A percentile compares a stretch with the other conserved stretches of the same genome.
phyloP scores from a whole-genome alignment of 2,113 vertebrate species.

The Siniperca chuatsi region DNA sequence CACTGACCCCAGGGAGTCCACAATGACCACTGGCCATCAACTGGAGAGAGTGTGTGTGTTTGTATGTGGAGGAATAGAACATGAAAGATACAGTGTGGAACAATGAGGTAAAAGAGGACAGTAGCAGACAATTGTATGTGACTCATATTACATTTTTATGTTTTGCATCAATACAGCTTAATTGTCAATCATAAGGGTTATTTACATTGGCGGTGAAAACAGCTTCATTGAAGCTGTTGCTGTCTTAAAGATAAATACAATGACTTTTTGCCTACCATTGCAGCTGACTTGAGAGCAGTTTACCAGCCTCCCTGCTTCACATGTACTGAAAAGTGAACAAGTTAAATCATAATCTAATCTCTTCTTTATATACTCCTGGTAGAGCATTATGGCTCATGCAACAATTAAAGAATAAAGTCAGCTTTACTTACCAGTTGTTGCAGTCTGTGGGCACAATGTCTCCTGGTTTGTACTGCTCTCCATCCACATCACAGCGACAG shows the following conservation, averaged over 20 bases:
- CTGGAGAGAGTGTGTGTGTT: constrained; percentile 56
- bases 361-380: not conserved
- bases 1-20: constrained; percentile 93
- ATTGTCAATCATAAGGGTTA: not conserved
- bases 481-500: constrained; percentile 86
- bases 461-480: constrained; percentile 80
- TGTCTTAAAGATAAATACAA: not conserved
- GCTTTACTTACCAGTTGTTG: constrained; percentile 86
- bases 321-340: constrained; percentile 82
- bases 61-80: not conserved
- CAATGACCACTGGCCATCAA: constrained; percentile 84
- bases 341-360: not conserved
- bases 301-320: constrained; percentile 83
- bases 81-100: not conserved
- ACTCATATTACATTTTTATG: not conserved
- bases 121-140: not conserved
- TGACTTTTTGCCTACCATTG: constrained; percentile 75
- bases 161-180: not conserved
- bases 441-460: constrained; percentile 82
- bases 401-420: not conserved
- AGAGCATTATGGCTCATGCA: not conserved
- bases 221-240: not conserved
- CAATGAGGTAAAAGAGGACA: not conserved
- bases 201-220: not conserved
- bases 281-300: constrained; percentile 86